Evolutionary conservation across 2,113 vertebrate species (phyloP), one percentile per base, ranked within the genome.

Genomic region (Peromyscus polionotus): DNA sequence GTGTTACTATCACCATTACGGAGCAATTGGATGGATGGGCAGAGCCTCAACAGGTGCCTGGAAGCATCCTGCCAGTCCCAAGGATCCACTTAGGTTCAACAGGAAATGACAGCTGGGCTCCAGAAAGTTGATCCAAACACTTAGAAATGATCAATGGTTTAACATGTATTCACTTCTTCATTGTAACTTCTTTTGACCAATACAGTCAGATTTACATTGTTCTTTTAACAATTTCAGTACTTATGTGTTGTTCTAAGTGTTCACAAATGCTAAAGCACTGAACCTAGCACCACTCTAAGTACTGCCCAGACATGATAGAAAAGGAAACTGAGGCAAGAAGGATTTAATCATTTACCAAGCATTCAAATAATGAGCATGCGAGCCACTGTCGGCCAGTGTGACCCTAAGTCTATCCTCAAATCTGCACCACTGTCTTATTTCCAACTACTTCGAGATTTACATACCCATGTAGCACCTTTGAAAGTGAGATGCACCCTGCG

Each of bases 181-280:
- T 83, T 85, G 20, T 84, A 76, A 54, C 33, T 72, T 83, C 63
- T 96, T 91, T 61, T 91, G 57, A 90, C 61, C 26, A 89, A 59
- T 14, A 20, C 3, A 94, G 61, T 83, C 51, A 97, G 10, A 80
- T 63, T 88, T 91, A 88, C 39, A 72, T 11, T 51, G n/a, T 89
- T 45, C 39, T 1, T 88, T 87, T 24, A 85, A 59, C 20, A 61
- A 86, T 20, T 89, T 45, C 54, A 83, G 19, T 76, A 42, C 42
- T 90, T 88, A 45, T 4, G 19, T 19, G 28, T 11, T 63, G 7
- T 51, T 79, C 45, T 72, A 83, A 84, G 65, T 72, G 4, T 63
- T 90, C 87, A 54, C 10, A 77, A 36, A 84, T 59, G 28, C 4
- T 3, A n/a, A 9, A 8, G 5, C 36, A 22, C 19, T 36, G 54